phyloP scores from a whole-genome alignment of 2,113 vertebrate genomes.

The Phalacrocorax pelagicus region DNA sequence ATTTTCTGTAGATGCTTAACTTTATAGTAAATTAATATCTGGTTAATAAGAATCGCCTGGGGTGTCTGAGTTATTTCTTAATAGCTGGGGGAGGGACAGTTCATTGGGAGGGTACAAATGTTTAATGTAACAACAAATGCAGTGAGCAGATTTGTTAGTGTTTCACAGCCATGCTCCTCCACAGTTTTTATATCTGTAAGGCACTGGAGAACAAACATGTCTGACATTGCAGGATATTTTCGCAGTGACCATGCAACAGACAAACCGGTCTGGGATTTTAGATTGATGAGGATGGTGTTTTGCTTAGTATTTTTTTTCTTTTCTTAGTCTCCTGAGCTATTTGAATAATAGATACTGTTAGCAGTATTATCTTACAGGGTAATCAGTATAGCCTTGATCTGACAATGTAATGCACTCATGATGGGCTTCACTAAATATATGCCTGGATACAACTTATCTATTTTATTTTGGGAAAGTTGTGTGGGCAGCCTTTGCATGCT shows the following conservation, averaged over 20 bases:
- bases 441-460: neutral
- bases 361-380: neutral
- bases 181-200: neutral
- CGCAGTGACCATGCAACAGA: neutral
- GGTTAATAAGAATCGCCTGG: neutral
- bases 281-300: neutral
- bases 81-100: neutral
- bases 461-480: neutral
- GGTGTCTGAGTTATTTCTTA: neutral
- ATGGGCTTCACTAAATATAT: neutral
- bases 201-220: neutral
- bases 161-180: neutral
- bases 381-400: neutral
- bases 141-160: neutral
- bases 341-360: neutral
- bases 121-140: neutral
- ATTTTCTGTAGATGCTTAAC: neutral
- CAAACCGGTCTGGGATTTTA: neutral
- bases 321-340: neutral
- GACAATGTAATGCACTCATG: neutral
- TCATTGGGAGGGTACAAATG: neutral
- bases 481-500: neutral
- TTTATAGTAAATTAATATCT: neutral
- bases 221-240: neutral
- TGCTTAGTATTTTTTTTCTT: neutral